Conservation (phyloP, 2,888 invertebrate genomes). For the Dysmachus trigonus region DNA sequence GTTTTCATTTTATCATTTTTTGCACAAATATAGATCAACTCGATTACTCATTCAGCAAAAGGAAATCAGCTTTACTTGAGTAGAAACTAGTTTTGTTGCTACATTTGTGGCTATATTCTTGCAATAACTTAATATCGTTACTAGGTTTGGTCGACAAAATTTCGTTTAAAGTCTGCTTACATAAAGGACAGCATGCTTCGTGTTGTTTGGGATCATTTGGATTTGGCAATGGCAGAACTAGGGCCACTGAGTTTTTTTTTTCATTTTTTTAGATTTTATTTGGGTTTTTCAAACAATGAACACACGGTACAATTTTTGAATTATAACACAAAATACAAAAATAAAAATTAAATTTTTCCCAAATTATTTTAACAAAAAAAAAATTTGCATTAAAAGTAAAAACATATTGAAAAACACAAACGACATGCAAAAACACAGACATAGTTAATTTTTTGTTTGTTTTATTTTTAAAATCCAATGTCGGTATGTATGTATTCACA, state of each 20-base stretch:
- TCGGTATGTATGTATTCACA: background rate
- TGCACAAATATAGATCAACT: background rate
- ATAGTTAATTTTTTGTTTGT: background rate
- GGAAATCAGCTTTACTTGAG: constrained; percentile 46
- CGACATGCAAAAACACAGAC: background rate
- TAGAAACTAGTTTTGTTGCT: constrained; percentile 48
- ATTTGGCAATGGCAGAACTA: constrained; percentile 85
- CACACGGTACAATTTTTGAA: background rate
- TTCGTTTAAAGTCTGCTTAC: constrained; percentile 68
- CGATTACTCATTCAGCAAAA: constrained; percentile 45
- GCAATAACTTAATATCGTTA: constrained; percentile 26
- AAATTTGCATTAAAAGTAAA: background rate
- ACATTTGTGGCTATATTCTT: constrained; percentile 50
- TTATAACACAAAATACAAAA: background rate
- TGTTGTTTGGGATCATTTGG: constrained; percentile 89
- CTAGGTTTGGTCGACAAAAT: constrained; percentile 49
- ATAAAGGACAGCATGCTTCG: constrained; percentile 89
- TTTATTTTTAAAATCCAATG: background rate
- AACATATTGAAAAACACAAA: background rate
- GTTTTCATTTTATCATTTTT: background rate
- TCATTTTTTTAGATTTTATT: background rate
- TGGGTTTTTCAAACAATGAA: background rate
- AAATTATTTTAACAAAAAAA: background rate
- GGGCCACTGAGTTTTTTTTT: constrained; percentile 67
- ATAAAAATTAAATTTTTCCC: background rate